phyloP scores from a whole-genome alignment of 2,888 invertebrate genomes.

The Phasia obesa region DNA sequence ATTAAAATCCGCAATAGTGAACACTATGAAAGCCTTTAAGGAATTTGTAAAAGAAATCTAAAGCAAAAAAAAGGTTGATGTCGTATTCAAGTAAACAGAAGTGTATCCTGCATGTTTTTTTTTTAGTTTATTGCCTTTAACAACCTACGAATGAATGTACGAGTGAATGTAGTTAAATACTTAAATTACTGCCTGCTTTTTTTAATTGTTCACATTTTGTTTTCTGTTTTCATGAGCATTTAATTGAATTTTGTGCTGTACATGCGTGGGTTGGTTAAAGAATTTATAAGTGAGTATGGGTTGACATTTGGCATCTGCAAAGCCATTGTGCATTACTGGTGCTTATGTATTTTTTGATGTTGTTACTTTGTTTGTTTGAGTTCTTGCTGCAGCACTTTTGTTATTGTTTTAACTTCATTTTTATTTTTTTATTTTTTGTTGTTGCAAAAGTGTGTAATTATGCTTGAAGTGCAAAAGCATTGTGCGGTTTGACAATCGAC shows the following conservation, averaged over 20 bases:
- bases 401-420: constrained; percentile 39
- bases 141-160: constrained; percentile 14
- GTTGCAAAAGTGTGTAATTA: constrained; percentile 64
- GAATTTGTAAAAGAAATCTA: too few species aligned
- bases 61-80: too few species aligned
- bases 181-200: constrained; percentile 50
- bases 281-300: constrained; percentile 40
- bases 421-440: neutral
- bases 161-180: constrained; percentile 51
- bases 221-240: constrained; percentile 55
- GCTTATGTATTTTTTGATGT: constrained; percentile 43
- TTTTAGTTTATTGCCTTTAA: constrained; percentile 22
- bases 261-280: constrained; percentile 20
- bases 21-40: too few species aligned
- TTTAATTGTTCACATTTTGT: constrained; percentile 48
- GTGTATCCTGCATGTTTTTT: constrained; percentile 15
- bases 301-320: constrained; percentile 57
- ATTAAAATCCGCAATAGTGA: too few species aligned
- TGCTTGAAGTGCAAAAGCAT: constrained; percentile 64
- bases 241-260: constrained; percentile 64
- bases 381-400: constrained; percentile 32
- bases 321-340: constrained; percentile 60
- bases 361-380: constrained; percentile 15
- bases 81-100: too few species aligned
- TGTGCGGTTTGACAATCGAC: constrained; percentile 72